A percentile compares a stretch with the other conserved stretches of the same genome.
Evolutionary conservation across 2,113 vertebrate species (phyloP).

Genomic region (Muscicapa adusta): DNA sequence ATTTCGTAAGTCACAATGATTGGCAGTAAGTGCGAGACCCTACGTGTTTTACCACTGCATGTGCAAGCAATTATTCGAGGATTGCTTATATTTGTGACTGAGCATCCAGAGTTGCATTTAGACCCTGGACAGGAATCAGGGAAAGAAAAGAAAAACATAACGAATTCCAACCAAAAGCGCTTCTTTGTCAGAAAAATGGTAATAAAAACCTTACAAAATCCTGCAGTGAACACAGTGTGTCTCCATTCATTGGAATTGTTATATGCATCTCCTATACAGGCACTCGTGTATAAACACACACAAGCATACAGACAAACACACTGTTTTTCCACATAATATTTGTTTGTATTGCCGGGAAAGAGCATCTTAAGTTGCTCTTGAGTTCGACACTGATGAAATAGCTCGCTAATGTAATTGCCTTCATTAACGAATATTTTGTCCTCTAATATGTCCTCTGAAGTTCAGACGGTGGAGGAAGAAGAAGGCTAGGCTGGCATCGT

Average conservation of each 20-base stretch:
- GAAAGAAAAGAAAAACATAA: background rate
- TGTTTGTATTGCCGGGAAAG: background rate
- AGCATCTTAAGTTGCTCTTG: background rate
- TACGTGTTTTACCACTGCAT: background rate
- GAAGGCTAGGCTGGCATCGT: background rate
- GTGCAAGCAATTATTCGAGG: slow-evolving; percentile 58
- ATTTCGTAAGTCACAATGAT: background rate
- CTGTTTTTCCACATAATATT: background rate
- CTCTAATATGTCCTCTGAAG: background rate
- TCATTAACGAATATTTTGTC: background rate
- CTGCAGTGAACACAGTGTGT: background rate
- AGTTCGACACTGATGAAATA: background rate
- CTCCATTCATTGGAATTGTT: background rate
- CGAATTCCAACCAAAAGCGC: background rate
- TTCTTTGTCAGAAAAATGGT: background rate
- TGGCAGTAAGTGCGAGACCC: background rate
- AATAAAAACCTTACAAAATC: background rate
- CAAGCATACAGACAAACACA: fast-evolving
- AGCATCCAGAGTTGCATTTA: background rate
- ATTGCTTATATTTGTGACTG: slow-evolving; percentile 34
- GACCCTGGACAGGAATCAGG: background rate
- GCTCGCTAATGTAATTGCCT: background rate
- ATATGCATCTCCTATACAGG: background rate
- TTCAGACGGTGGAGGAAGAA: background rate
- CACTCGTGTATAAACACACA: background rate